phyloP scores from a whole-genome alignment of 1,140 invertebrate genomes.

The Babylonia areolata region DNA sequence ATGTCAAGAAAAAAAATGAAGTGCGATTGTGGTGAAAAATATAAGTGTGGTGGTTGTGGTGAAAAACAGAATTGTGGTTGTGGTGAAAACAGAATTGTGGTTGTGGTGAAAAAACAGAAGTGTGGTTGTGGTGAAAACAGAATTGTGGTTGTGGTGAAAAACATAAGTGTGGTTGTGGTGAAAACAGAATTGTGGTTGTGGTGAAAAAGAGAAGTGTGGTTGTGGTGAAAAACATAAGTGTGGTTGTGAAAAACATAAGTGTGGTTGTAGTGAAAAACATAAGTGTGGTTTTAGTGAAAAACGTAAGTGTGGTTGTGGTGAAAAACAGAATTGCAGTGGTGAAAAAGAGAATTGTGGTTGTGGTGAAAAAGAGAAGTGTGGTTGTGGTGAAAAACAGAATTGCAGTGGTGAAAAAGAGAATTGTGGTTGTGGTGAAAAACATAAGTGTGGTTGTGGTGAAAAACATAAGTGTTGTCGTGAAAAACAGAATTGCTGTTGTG shows the following conservation, averaged over 20 bases:
- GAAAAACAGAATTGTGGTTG: constrained; percentile 79
- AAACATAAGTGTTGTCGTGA: no score
- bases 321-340: not conserved
- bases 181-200: constrained; percentile 82
- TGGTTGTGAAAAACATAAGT: not conserved
- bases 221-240: no score
- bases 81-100: constrained; percentile 83
- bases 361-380: not conserved
- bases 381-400: not conserved
- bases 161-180: no score
- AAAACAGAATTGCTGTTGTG: no score
- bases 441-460: no score
- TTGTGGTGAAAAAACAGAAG: no score
- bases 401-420: no score
- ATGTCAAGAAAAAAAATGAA: no score
- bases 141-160: no score
- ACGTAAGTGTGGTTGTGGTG: not conserved
- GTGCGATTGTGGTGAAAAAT: not conserved
- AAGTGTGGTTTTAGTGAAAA: not conserved
- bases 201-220: constrained; percentile 78
- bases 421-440: no score
- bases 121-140: no score
- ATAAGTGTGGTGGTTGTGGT: not conserved
- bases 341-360: no score
- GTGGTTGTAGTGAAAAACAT: not conserved